Conservation (phyloP, 2,797 vertebrate genomes). For the Pteropus rufus region DNA sequence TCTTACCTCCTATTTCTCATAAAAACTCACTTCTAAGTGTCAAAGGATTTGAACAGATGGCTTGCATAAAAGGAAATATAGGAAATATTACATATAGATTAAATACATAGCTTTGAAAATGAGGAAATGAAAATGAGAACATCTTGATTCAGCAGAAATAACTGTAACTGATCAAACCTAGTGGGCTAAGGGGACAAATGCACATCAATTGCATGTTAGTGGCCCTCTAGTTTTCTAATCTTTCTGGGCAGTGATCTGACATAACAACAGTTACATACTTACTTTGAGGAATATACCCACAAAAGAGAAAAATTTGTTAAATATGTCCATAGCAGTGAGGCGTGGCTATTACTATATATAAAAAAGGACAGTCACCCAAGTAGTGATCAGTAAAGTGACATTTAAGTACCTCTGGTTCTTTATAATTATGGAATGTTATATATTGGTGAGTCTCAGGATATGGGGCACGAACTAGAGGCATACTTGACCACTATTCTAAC, state of each 20-base stretch:
- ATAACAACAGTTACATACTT: not conserved
- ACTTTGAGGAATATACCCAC: not conserved
- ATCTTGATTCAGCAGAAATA: not conserved
- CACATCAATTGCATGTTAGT: not conserved
- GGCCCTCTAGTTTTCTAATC: not conserved
- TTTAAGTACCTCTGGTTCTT: not conserved
- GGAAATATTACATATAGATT: not conserved
- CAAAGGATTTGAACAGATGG: not conserved
- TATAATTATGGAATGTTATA: not conserved
- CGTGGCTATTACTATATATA: not conserved
- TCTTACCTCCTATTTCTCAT: not conserved
- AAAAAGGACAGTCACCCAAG: not conserved
- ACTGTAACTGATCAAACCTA: not conserved
- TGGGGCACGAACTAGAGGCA: not conserved
- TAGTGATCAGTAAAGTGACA: not conserved
- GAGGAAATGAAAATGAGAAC: slow-evolving; percentile 13
- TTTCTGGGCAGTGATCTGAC: not conserved
- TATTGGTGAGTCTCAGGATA: not conserved
- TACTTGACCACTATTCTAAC: not conserved
- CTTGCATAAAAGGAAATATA: not conserved
- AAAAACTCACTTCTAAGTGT: not conserved
- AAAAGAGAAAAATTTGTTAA: not conserved
- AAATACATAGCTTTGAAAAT: not conserved
- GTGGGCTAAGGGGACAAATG: not conserved
- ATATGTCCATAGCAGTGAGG: not conserved